A percentile compares a stretch with the other conserved stretches of the same genome.
Conservation (phyloP, 2,888 invertebrate genomes). For the Pogonocherus hispidulus region DNA sequence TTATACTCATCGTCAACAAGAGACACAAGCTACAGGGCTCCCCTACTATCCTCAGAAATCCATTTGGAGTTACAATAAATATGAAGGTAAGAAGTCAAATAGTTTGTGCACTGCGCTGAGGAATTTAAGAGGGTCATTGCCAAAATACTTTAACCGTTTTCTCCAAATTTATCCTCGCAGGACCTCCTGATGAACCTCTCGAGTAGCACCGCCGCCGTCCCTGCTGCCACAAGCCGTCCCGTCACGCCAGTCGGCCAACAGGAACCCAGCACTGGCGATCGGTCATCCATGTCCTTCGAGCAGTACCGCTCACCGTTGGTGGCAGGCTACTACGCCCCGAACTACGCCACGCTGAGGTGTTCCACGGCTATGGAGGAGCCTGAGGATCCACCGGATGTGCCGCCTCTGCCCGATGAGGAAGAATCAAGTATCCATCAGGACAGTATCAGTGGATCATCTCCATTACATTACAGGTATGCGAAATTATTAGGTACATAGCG, state of each 20-base stretch:
- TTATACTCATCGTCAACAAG: constrained; percentile 74
- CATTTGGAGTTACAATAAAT: constrained; percentile 75
- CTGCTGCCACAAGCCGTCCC: constrained; percentile 61
- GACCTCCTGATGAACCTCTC: constrained; percentile 74
- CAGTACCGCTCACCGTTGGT: constrained; percentile 72
- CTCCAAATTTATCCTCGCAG: too few species aligned
- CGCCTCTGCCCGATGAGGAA: constrained; percentile 61
- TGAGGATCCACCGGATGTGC: constrained; percentile 62
- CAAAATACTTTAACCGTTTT: too few species aligned
- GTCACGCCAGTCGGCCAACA: constrained; percentile 65
- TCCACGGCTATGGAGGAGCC: constrained; percentile 48
- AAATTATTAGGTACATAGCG: too few species aligned
- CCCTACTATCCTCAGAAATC: constrained; percentile 74
- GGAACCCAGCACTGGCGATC: constrained; percentile 61
- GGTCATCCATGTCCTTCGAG: constrained; percentile 67
- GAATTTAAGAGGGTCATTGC: too few species aligned
- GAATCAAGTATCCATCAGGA: constrained; percentile 14
- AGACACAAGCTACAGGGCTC: constrained; percentile 75
- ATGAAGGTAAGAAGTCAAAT: constrained; percentile 79
- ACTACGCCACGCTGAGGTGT: constrained; percentile 69
- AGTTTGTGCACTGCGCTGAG: too few species aligned
- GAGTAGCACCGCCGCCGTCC: constrained; percentile 59
- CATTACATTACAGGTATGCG: constrained; percentile 56
- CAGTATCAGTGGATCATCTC: constrained; percentile 50
- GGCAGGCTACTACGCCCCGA: constrained; percentile 70